A percentile compares a stretch with the other conserved stretches of the same genome.
Evolutionary conservation across 2,113 vertebrate genomes (phyloP).

Genomic region (Panthera leo): DNA sequence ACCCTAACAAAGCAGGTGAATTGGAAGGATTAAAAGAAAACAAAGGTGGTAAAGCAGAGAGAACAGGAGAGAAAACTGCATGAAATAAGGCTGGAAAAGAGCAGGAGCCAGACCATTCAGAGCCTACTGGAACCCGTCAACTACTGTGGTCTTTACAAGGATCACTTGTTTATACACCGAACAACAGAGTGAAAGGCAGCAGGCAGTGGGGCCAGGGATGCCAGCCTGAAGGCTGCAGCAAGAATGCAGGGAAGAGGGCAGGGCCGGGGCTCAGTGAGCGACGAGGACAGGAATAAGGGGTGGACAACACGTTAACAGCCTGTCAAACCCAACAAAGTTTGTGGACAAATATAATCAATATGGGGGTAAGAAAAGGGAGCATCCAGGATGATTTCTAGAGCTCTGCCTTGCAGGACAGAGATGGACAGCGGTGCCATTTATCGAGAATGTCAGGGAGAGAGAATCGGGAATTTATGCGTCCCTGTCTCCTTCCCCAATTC

Average conservation of each 20-base stretch:
- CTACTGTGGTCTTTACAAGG: neutral
- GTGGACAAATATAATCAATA: neutral
- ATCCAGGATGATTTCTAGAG: neutral
- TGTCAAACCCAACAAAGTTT: neutral
- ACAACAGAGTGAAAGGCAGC: neutral
- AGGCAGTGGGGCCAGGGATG: neutral
- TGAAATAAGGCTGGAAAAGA: neutral
- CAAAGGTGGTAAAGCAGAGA: neutral
- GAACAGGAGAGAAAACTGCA: neutral
- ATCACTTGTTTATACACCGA: neutral
- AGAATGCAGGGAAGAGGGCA: neutral
- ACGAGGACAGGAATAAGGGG: no score
- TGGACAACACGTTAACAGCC: neutral
- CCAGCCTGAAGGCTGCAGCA: neutral
- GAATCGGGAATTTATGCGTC: neutral
- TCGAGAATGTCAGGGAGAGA: neutral
- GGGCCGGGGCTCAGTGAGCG: neutral
- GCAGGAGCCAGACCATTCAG: neutral
- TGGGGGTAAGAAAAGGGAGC: neutral
- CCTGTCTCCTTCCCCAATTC: neutral
- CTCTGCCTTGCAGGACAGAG: neutral
- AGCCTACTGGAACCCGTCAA: neutral
- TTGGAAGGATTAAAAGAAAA: neutral
- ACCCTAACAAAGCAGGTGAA: neutral
- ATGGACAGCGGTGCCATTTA: accelerated